Evolutionary conservation across 2,888 invertebrate species (phyloP), one percentile per base, ranked within the genome.

Genomic region (Macroteleia sp.): DNA sequence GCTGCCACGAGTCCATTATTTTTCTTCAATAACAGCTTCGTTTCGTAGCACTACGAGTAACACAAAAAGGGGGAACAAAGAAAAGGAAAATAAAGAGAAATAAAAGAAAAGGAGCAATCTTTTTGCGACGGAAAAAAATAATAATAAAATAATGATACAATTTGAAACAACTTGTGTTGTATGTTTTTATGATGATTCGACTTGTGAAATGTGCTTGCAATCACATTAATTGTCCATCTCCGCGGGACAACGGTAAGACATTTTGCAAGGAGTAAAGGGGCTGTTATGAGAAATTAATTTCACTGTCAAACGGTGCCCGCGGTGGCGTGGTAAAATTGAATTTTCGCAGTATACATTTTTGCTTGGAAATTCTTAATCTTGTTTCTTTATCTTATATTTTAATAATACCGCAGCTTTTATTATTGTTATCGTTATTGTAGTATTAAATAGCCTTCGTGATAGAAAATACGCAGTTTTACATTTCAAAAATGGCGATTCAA

Each of bases 261-360:
- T 42, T 66, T 66, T 46, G 28, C 17, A 30, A 61, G 54, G 36
- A 36, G 30, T 28, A 62, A 73, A 57, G 41, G 30, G 56, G 12
- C 50, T 48, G 56, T 73, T 64, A 64, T 42, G 64, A 54, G 50
- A 57, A 64, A 73, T 73, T 73, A 73, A 73, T 64, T 64, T 64
- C 64, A 64, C 64, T 57, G 57, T 73, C 57, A 64, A 56, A 73
- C 71, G 34, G 17, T n/a, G 61, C 52, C 61, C 12, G 44, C 61
- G 54, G 70, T 44, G 32, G 16, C n/a, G 46, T 17, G 32, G 20
- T 25, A 34, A 64, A 64, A 73, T 73, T 62, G 22, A 64, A 73
- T 73, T 56, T 54, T 61, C 39, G 30, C 54, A 44, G 48, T 30
- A 34, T 41, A 61, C 62, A 56, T 57, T 57, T 73, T 73, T 56